Evolutionary conservation across 2,797 vertebrate species (phyloP).

Genomic region (Clarias laeviceps): DNA sequence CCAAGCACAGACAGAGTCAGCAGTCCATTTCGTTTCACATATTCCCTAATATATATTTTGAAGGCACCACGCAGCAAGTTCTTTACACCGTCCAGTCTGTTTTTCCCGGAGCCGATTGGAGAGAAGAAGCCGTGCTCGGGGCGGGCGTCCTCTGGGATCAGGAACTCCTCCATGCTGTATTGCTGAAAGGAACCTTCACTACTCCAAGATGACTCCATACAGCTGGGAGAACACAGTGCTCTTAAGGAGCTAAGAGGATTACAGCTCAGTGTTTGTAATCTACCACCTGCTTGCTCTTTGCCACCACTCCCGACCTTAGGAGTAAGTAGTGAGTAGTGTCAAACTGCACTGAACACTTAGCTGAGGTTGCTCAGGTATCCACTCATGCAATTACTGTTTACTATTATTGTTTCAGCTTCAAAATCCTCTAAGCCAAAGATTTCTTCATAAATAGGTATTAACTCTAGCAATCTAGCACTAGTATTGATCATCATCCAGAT

Average conservation of each 20-base stretch:
- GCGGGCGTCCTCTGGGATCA: slow-evolving; percentile 67
- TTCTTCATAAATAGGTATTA: not conserved
- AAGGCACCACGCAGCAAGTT: slow-evolving; percentile 42
- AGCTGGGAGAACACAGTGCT: slow-evolving; percentile 47
- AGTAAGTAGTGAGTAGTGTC: not conserved
- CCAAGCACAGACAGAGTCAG: slow-evolving; percentile 81
- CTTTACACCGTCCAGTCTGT: slow-evolving; percentile 63
- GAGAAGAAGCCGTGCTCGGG: slow-evolving; percentile 54
- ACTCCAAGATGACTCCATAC: slow-evolving; percentile 53
- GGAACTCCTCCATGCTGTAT: slow-evolving; percentile 73
- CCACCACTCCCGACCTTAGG: no score
- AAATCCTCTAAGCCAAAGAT: not conserved
- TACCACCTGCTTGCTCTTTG: slow-evolving; percentile 59
- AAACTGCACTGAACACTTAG: not conserved
- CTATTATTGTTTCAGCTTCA: not conserved
- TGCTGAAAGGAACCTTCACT: slow-evolving; percentile 60
- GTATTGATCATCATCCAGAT: not conserved
- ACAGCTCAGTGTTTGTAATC: slow-evolving; percentile 55
- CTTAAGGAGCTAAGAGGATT: slow-evolving; percentile 72
- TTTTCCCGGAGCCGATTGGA: slow-evolving; percentile 45
- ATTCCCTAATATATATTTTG: slow-evolving; percentile 50
- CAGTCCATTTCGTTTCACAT: slow-evolving; percentile 78
- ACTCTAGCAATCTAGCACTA: not conserved
- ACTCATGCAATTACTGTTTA: not conserved
- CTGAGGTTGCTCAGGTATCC: not conserved